Evolutionary conservation across 2,888 invertebrate genomes (phyloP).

Genomic region (Pycnomerus fuliginosus): DNA sequence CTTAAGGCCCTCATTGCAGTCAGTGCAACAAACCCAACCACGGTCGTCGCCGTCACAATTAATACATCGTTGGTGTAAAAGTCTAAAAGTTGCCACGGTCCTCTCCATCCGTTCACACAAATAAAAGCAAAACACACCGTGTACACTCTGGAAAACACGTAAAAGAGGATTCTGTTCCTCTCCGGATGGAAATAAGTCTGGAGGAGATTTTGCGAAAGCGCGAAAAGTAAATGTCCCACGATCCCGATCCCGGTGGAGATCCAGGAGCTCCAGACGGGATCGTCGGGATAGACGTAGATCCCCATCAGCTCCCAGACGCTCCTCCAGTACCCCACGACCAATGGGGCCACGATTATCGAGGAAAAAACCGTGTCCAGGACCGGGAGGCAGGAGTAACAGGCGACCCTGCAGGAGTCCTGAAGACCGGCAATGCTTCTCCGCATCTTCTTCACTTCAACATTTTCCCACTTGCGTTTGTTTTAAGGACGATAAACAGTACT

Average conservation of each 20-base stretch:
- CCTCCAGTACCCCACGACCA: conserved; percentile 84
- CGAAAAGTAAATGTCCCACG: conserved; percentile 68
- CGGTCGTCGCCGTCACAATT: conserved; percentile 63
- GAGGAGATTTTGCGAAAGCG: conserved; percentile 65
- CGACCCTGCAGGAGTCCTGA: conserved; percentile 56
- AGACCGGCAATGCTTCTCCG: conserved; percentile 69
- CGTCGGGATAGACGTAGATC: conserved; percentile 66
- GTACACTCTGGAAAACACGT: conserved; percentile 70
- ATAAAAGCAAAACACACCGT: conserved; percentile 74
- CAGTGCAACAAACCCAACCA: conserved; percentile 67
- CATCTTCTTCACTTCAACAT: conserved; percentile 50
- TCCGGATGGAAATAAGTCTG: conserved; percentile 65
- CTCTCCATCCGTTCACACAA: conserved; percentile 87
- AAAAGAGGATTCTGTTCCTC: conserved; percentile 66
- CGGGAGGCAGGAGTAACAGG: conserved; percentile 58
- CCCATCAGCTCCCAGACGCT: conserved; percentile 82
- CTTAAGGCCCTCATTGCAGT: conserved; percentile 69
- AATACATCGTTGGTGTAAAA: conserved; percentile 62
- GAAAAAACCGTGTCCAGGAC: conserved; percentile 72
- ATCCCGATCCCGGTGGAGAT: conserved; percentile 71
- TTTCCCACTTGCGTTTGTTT: conserved; percentile 9
- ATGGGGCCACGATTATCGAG: conserved; percentile 71
- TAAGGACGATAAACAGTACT: conserved; percentile 20
- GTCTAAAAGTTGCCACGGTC: conserved; percentile 78
- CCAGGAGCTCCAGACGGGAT: conserved; percentile 62